These are phyloP conservation scores for Glossosoma conforme DNA, from an alignment of 1,140 invertebrate species.

Conservation along the genomic window DNA sequence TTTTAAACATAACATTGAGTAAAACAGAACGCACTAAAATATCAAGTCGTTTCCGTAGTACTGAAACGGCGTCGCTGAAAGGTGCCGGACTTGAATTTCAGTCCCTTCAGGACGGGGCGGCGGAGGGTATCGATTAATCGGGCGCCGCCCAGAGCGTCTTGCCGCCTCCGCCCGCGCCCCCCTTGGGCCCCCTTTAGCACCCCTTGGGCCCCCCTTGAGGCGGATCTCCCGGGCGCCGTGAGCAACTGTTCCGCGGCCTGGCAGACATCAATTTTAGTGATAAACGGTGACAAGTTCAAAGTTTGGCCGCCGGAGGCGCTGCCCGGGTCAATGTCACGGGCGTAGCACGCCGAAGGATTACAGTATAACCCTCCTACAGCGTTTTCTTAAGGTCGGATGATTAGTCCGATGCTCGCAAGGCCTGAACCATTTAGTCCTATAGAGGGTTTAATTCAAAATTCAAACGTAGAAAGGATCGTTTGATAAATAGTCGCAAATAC, in stretches of 20 bases:
- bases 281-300: not conserved
- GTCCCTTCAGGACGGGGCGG: conserved; percentile 12
- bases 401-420: too few species aligned
- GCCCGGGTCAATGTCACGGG: conserved; percentile 5
- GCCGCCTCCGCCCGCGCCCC: not conserved
- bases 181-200: not conserved
- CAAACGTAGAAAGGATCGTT: too few species aligned
- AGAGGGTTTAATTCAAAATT: too few species aligned
- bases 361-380: conserved; percentile 1
- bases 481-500: too few species aligned
- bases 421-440: too few species aligned
- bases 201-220: not conserved
- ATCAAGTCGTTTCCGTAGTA: too few species aligned
- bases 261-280: not conserved
- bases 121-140: conserved; percentile 30
- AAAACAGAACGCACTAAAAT: too few species aligned
- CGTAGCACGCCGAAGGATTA: not conserved
- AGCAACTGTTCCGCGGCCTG: not conserved
- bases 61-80: too few species aligned
- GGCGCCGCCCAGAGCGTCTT: conserved; percentile 10
- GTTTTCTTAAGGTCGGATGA: too few species aligned
- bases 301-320: not conserved
- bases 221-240: not conserved
- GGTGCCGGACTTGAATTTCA: too few species aligned
- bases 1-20: too few species aligned